Evolutionary conservation across 2,888 invertebrate genomes (phyloP), one percentile per base, ranked within the genome.

Genomic region (Azorinus chamasolen): DNA sequence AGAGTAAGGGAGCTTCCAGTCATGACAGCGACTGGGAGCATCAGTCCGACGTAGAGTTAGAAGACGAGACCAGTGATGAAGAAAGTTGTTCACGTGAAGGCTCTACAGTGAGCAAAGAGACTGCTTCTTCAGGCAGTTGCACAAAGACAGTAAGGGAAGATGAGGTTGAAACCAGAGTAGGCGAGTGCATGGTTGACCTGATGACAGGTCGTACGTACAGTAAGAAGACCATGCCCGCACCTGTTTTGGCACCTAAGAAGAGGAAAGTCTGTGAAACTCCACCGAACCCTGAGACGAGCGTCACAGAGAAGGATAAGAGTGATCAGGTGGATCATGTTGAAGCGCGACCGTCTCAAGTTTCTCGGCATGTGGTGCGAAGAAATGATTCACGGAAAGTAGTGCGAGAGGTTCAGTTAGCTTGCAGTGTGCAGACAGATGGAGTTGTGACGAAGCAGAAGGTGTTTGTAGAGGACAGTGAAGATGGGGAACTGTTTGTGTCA

Each of bases 201-300:
- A 10, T 8, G 5, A 20, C 8, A 20, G 51, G 53, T 18, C 39
- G 53, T 1, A 51, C 25, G 18, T 18, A 51, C 51, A 39, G 41
- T 10, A 51, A 62, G 32, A 32, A 16, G 46, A 51, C 37, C 22
- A 20, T 8, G 5, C 39, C 51, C 4, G 16, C 8, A 20, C 51
- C 62, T 24, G 58, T 58, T 3, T 37, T 55, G 16, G 27, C 55
- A n/a, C 55, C 55, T 20, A 37, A 37, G 4, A 25, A 45, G 43
- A 1, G 43, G 5, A 46, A 45, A 43, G 24, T 16, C 1, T 14
- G 18, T 14, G 58, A 58, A 24, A 16, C 5, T 1, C 10, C n/a
- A 4, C 14, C 6, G 53, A 39, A 16, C 10, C n/a, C 1, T n/a
- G n/a, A n/a, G n/a, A n/a, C n/a, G n/a, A n/a, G n/a, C n/a, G n/a